Evolutionary conservation across 2,888 invertebrate species (phyloP).

Genomic region (Dasysyrphus albostriatus): DNA sequence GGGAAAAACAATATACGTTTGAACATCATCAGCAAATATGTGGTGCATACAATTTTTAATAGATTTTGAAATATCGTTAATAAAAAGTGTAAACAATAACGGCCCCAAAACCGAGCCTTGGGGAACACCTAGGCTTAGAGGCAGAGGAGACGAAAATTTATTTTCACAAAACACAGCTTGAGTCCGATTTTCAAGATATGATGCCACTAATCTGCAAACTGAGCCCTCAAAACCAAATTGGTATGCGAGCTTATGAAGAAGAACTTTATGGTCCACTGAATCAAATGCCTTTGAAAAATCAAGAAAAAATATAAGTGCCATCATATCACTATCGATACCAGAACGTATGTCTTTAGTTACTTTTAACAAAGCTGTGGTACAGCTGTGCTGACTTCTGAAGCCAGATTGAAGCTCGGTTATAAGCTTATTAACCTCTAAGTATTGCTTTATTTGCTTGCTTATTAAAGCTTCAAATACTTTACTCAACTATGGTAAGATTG

Average conservation of each 20-base stretch:
- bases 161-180: background rate
- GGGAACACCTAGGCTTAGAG: background rate
- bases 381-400: constrained; percentile 1
- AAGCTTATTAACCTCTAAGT: no score
- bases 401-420: no score
- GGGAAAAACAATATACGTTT: background rate
- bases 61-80: constrained; percentile 1
- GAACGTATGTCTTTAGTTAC: background rate
- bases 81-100: constrained; percentile 14
- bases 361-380: constrained; percentile 5
- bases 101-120: constrained; percentile 21
- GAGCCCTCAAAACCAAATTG: background rate
- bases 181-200: background rate
- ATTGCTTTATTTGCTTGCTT: no score
- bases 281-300: constrained; percentile 14
- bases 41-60: background rate
- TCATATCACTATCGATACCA: constrained; percentile 6
- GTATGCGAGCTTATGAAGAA: background rate
- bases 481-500: no score
- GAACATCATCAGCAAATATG: background rate
- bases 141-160: background rate
- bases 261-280: background rate
- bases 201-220: background rate
- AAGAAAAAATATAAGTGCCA: constrained; percentile 10
- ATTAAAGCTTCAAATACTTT: no score